Evolutionary conservation across 2,888 invertebrate species (phyloP).

Genomic region (Hemicrepidius hirtus): DNA sequence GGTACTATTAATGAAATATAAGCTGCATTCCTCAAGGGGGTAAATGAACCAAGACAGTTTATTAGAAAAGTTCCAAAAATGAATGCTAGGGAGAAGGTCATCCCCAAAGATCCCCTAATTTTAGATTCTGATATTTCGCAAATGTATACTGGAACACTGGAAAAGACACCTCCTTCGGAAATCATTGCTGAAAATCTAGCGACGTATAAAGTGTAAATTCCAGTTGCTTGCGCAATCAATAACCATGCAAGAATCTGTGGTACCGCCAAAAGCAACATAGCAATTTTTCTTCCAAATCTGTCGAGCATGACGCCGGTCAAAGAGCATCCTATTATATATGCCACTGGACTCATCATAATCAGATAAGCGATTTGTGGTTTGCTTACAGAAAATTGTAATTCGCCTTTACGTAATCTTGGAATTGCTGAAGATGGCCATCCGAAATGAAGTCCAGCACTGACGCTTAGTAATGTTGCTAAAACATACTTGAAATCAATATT

Average conservation of each 20-base stretch:
- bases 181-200: conserved; percentile 51
- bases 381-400: conserved; percentile 44
- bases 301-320: conserved; percentile 56
- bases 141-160: conserved; percentile 56
- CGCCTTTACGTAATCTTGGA: conserved; percentile 51
- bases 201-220: conserved; percentile 39
- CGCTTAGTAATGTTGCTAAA: conserved; percentile 53
- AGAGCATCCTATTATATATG: conserved; percentile 51
- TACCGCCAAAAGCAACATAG: conserved; percentile 61
- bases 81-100: conserved; percentile 56
- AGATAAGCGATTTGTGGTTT: conserved; percentile 56
- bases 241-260: conserved; percentile 62
- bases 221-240: conserved; percentile 54
- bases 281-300: conserved; percentile 62
- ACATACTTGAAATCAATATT: background rate
- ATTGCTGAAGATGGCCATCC: conserved; percentile 58
- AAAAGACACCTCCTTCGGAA: conserved; percentile 56
- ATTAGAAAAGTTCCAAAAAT: conserved; percentile 61
- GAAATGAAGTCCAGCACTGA: conserved; percentile 54
- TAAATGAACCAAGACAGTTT: conserved; percentile 76
- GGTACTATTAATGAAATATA: conserved; percentile 76
- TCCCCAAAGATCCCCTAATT: conserved; percentile 63
- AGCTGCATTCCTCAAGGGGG: conserved; percentile 74
- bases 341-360: conserved; percentile 55
- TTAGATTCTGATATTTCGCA: conserved; percentile 62